Evolutionary conservation across 2,888 invertebrate genomes (phyloP).

Genomic region (Chrysina gloriosa): DNA sequence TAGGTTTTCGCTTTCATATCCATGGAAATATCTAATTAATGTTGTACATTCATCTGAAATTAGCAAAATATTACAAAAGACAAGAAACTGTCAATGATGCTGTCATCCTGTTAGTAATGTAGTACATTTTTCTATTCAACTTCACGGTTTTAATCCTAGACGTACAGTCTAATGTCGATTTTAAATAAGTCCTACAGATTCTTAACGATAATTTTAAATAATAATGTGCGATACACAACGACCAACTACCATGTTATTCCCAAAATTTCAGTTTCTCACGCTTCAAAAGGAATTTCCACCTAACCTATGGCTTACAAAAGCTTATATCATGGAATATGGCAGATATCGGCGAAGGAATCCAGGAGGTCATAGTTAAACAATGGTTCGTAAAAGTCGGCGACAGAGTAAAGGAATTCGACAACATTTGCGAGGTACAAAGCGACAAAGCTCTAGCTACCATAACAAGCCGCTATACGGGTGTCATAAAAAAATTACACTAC

Average conservation of each 20-base stretch:
- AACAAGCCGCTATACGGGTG: slow-evolving; percentile 94
- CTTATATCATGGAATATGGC: slow-evolving; percentile 90
- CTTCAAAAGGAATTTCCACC: slow-evolving; percentile 60
- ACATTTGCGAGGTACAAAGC: slow-evolving; percentile 98
- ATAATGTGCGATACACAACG: slow-evolving; percentile 33
- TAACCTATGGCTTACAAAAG: slow-evolving; percentile 67
- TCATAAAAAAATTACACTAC: slow-evolving; percentile 83
- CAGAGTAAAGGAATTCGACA: slow-evolving; percentile 94
- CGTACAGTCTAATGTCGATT: no score
- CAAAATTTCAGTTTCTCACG: no score
- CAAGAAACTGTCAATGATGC: no score
- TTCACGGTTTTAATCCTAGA: no score
- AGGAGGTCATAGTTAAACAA: slow-evolving; percentile 96
- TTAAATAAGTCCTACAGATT: slow-evolving; percentile 43
- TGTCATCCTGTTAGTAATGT: no score
- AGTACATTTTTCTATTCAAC: no score
- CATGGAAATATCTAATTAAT: no score
- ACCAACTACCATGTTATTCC: no score
- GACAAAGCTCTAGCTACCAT: slow-evolving; percentile 99
- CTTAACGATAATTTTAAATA: slow-evolving; percentile 43
- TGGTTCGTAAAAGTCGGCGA: slow-evolving; percentile 98
- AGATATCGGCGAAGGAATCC: slow-evolving; percentile 99
- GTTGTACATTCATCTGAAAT: no score
- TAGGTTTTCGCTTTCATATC: no score
- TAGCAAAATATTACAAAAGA: no score